Evolutionary conservation across 1,140 invertebrate genomes (phyloP).

Genomic region (Calliphora vicina): DNA sequence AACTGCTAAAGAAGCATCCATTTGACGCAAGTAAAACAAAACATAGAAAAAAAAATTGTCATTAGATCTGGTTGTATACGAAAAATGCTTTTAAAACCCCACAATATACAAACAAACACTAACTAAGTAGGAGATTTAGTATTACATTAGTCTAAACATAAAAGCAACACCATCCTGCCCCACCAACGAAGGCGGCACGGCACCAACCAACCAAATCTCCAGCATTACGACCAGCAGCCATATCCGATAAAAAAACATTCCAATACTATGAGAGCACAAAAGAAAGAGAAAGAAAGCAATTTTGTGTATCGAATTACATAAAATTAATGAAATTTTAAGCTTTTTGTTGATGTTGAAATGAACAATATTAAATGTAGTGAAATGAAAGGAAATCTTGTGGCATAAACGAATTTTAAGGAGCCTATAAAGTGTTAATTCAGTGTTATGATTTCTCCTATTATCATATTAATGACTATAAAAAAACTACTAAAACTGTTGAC

Average conservation of each 20-base stretch:
- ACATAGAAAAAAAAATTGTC: not conserved
- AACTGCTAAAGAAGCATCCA: not conserved
- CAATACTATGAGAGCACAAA: not conserved
- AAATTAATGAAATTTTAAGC: constrained; percentile 14
- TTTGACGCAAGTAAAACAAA: not conserved
- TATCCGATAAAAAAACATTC: not conserved
- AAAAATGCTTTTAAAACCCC: not conserved
- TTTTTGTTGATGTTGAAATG: not conserved
- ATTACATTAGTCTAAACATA: not conserved
- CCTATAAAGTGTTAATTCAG: too few species aligned
- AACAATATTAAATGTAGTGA: not conserved
- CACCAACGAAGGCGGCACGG: too few species aligned
- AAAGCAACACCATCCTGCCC: not conserved
- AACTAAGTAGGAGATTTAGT: not conserved
- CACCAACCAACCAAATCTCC: too few species aligned
- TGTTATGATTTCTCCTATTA: too few species aligned
- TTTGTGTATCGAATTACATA: constrained; percentile 2
- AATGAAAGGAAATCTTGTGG: not conserved
- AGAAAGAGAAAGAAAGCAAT: not conserved
- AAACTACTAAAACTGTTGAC: too few species aligned
- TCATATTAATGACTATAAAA: too few species aligned
- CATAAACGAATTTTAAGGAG: not conserved
- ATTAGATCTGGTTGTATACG: not conserved
- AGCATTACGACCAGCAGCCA: not conserved
- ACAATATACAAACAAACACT: too few species aligned